Base-by-base conservation (phyloP, 1,140 invertebrate species). In the Chelonus insularis region DNA sequence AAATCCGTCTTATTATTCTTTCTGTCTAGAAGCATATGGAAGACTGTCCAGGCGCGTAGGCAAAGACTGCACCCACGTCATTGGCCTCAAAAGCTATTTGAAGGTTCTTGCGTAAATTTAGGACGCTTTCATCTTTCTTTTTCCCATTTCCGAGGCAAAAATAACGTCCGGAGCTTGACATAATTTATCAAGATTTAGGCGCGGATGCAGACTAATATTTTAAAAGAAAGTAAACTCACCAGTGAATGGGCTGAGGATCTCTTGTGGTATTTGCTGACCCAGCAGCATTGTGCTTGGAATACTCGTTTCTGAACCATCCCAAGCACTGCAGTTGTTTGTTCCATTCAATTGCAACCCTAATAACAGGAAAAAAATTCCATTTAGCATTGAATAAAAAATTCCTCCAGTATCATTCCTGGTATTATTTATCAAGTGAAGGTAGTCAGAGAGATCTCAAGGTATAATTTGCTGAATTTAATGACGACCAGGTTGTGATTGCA, bases 271-370 rank as follows among this genome's bases (percentile, higher is more conserved):
- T 72, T 82, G 80, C 63, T 79, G 79, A 62, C 79, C 77, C 59
- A 82, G 60, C 66, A 80, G 50, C 71, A 80, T 80, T 34, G 76
- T 80, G 51, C 72, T 81, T 25, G 75, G 78, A 67, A 81, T 70
- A 67, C 72, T 82, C n/a, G 73, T 71, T 59, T 82, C 79, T 12
- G 81, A 80, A 68, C 76, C 77, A 47, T 83, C 82, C 82, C 82
- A 83, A 62, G 80, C 81, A 62, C 76, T 73, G 55, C 77, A 80
- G 60, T 80, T 78, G 43, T 80, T 77, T 60, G 75, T 81, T 58
- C 82, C 82, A 68, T 84, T 84, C 36, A 83, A 75, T 67, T 83
- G 75, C 73, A 82, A 75, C 56, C 79, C 80, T 82, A 23, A 12
- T 29, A 18, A 14, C 8, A 65, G 45, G 66, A 61, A 52, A 62